Evolutionary conservation across 1,140 invertebrate genomes (phyloP), one percentile per base, ranked within the genome.

Genomic region (Vollenhovia emeryi): DNA sequence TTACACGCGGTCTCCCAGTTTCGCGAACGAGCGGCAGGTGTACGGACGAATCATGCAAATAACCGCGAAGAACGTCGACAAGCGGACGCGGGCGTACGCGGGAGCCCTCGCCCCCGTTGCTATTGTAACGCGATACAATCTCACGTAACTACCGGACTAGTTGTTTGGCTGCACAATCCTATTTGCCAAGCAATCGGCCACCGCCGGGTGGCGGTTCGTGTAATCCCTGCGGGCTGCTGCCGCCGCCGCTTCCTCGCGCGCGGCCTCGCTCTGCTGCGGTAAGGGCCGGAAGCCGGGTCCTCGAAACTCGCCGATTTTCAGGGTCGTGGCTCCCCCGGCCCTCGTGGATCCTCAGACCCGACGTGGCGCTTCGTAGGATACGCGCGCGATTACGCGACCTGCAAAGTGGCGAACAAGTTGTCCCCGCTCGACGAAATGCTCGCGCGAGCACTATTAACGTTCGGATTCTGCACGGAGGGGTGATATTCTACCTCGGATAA

Each of bases 91-190:
- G 21, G 64, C 89, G 87, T 83, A 86, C 66, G 82, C 52, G 43
- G n/a, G n/a, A n/a, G 8, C 21, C 1, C 30, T n/a, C 13, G 24
- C 24, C n/a, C 45, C 11, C 48, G 27, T 21, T 40, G 66, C 69
- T 66, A 89, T 89, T 80, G 88, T 89, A 86, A 74, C 74, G 79
- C 85, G 88, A 89, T 84, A 86, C 86, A 75, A 87, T 85, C 82
- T 86, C 79, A 59, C 74, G 89, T 89, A 88, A 85, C 88, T 84
- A 68, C 62, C 64, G 79, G 48, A 80, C 75, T 86, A 91, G 86
- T 91, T 92, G 90, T 91, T 91, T 89, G 90, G 89, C 86, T 85
- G 90, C 87, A 76, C 90, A 86, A 92, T 92, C 90, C 91, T 90
- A 92, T 92, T 92, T 92, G 91, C 86, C 87, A 87, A 89, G 86